A percentile compares a stretch with the other conserved stretches of the same genome.
phyloP scores from a whole-genome alignment of 2,888 invertebrate genomes.

The Ophioninae sp. region DNA sequence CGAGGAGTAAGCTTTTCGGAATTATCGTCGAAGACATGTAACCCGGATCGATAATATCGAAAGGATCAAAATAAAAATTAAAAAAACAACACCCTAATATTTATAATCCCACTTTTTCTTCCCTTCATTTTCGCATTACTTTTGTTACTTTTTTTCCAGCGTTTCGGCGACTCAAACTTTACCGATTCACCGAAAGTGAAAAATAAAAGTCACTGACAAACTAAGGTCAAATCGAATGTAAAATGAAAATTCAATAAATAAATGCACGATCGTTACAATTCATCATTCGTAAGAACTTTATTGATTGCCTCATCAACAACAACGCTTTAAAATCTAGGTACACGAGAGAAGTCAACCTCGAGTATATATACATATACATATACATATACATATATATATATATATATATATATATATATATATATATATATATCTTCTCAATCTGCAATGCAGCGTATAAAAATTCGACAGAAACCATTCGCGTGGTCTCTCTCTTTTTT shows the following conservation, averaged over 20 bases:
- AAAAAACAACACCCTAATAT: not conserved
- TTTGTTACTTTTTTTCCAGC: not conserved
- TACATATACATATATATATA: slow-evolving; percentile 21
- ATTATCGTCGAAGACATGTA: not conserved
- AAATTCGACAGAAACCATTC: slow-evolving; percentile 8
- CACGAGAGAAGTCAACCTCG: slow-evolving; percentile 8
- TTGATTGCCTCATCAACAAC: slow-evolving; percentile 50
- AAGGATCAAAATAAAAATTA: not conserved
- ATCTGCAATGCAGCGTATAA: slow-evolving; percentile 4
- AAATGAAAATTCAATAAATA: slow-evolving; percentile 29
- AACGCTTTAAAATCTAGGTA: slow-evolving; percentile 36
- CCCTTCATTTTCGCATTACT: not conserved
- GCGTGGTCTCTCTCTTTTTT: not conserved
- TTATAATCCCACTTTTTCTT: not conserved
- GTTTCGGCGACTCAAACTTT: not conserved
- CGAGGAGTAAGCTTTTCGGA: not conserved
- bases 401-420: slow-evolving; percentile 16
- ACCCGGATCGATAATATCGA: not conserved
- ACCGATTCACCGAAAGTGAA: not conserved
- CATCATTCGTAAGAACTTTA: slow-evolving; percentile 51
- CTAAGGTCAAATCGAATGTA: not conserved
- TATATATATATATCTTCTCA: slow-evolving; percentile 14
- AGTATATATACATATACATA: slow-evolving; percentile 10
- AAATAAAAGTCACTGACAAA: not conserved
- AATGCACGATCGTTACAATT: slow-evolving; percentile 3